Evolutionary conservation across 2,888 invertebrate genomes (phyloP).

Genomic region (Trichacis sp.): DNA sequence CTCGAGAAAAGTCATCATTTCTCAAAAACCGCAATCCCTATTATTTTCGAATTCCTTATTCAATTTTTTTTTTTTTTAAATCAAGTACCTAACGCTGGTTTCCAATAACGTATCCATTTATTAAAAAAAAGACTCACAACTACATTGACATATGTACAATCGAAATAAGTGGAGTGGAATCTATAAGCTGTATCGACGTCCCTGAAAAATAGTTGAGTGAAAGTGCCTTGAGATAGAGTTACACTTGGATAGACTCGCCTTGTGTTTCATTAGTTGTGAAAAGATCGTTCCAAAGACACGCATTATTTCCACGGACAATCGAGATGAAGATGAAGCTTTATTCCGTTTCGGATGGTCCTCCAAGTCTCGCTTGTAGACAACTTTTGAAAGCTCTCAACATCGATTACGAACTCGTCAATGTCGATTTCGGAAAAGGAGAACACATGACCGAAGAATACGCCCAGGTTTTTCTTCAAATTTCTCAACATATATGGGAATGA

Average conservation of each 20-base stretch:
- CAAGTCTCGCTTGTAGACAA: conserved; percentile 80
- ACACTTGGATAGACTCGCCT: conserved; percentile 4
- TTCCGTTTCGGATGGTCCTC: conserved; percentile 82
- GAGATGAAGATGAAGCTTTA: conserved; percentile 74
- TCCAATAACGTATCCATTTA: no score
- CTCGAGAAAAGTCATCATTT: no score
- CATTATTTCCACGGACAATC: not conserved
- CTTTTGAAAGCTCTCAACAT: conserved; percentile 75
- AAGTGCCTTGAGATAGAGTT: conserved; percentile 28
- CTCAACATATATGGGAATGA: no score
- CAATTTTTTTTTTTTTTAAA: no score
- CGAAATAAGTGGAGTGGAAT: not conserved
- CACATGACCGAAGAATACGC: conserved; percentile 80
- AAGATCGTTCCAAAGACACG: conserved; percentile 1
- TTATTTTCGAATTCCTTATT: no score
- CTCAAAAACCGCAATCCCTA: no score
- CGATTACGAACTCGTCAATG: conserved; percentile 76
- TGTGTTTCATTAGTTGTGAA: conserved; percentile 15
- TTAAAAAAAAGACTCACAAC: no score
- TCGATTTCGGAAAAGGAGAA: conserved; percentile 80
- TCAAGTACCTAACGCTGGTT: no score
- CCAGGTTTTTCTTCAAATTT: no score
- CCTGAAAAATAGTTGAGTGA: conserved; percentile 20
- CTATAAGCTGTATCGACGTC: not conserved
- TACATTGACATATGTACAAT: not conserved